Base-by-base conservation (phyloP, 2,888 invertebrate genomes). In the Tenthredo livida region DNA sequence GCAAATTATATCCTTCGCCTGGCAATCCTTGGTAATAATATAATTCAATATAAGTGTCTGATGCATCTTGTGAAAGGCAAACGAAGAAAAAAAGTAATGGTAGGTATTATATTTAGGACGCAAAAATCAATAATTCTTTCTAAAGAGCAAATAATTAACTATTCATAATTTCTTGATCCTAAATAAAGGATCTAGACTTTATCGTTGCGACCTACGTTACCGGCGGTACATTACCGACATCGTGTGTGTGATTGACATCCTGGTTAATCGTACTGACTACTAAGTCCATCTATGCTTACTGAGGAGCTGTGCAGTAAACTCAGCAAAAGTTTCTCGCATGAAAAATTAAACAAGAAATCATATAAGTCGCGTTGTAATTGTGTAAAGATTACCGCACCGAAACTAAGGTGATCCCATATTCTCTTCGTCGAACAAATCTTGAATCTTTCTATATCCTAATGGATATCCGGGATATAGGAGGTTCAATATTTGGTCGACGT, bases 1-100 rank as follows among this genome's bases (percentile, higher is more conserved):
- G 78, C 61, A 80, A 61, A 80, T 80, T 25, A 61, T 21, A 80
- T 61, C 61, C 58, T 54, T 33, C 33, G 37, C 77, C 47, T 75
- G 37, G n/a, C 5, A 70, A 61, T 61, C 61, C 61, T 25, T 61
- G 2, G 25, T 61, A 12, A 61, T 21, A 37, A 33, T 70, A 29
- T 37, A n/a, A 70, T 70, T 37, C 7, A 70, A 5, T 33, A 33
- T 33, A 29, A 43, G 65, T 4, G 29, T 65, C 65, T 29, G 9
- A 29, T 29, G 65, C 21, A 29, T 65, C 12, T 25, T 10, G 65
- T 29, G 10, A 50, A 50, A n/a, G 17, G 50, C 6, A 0, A n/a
- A 6, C 6, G 17, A 50, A 50, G 17, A 50, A 17, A n/a, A n/a
- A n/a, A n/a, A n/a, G n/a, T n/a, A n/a, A n/a, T n/a, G n/a, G n/a